Conservation (phyloP, 2,888 invertebrate species). For the Chymomyza procnemis region DNA sequence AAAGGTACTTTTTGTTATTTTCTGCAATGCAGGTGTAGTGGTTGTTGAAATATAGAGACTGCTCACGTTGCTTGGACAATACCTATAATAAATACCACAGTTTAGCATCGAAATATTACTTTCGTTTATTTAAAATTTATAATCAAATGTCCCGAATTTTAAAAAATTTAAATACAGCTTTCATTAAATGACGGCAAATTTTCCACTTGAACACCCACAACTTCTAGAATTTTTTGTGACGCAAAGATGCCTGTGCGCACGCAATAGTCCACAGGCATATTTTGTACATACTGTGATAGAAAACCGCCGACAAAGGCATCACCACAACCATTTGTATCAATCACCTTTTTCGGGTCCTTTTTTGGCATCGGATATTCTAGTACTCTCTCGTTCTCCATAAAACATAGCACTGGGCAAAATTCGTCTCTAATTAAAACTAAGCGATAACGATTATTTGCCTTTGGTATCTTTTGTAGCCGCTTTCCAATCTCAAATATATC, state of each 20-base stretch:
- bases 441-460: slow-evolving; percentile 37
- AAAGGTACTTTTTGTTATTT: too few relatives aligned
- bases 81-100: too few relatives aligned
- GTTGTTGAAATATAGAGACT: too few relatives aligned
- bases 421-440: slow-evolving; percentile 49
- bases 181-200: slow-evolving; percentile 48
- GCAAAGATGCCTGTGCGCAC: slow-evolving; percentile 59
- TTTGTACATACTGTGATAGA: slow-evolving; percentile 53
- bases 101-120: too few relatives aligned
- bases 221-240: slow-evolving; percentile 42
- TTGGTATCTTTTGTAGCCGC: slow-evolving; percentile 41
- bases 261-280: slow-evolving; percentile 60
- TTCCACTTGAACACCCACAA: slow-evolving; percentile 47
- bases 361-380: slow-evolving; percentile 52
- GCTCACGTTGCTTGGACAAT: too few relatives aligned
- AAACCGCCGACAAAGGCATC: slow-evolving; percentile 64
- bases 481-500: slow-evolving; percentile 53
- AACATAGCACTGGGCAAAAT: slow-evolving; percentile 46
- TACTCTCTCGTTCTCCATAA: slow-evolving; percentile 44
- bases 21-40: too few relatives aligned
- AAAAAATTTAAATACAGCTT: slow-evolving; percentile 32
- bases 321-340: slow-evolving; percentile 58
- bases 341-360: slow-evolving; percentile 31
- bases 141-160: not conserved
- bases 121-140: not conserved